Evolutionary conservation across 2,797 vertebrate genomes (phyloP).

Genomic region (Takifugu rubripes): DNA sequence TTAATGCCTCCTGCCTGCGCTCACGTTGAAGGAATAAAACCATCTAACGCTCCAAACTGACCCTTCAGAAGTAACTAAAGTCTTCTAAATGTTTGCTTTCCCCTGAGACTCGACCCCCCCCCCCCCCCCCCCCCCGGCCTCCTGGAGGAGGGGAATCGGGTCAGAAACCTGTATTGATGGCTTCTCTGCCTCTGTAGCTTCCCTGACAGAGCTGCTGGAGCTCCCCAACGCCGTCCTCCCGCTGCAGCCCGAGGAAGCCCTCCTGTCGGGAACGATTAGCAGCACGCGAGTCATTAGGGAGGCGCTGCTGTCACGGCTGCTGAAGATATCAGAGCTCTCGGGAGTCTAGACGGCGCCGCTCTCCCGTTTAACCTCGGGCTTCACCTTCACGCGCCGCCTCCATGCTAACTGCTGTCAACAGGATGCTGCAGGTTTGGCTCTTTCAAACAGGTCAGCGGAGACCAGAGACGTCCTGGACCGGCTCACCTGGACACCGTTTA

Average conservation of each 20-base stretch:
- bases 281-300: constrained; percentile 20
- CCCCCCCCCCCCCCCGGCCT: too few relatives aligned
- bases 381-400: constrained; percentile 1
- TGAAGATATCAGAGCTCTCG: constrained; percentile 35
- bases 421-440: too few relatives aligned
- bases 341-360: constrained; percentile 21
- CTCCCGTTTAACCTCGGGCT: constrained; percentile 16
- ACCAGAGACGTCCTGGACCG: too few relatives aligned
- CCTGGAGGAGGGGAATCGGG: constrained; percentile 1
- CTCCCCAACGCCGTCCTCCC: background rate
- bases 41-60: too few relatives aligned
- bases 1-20: background rate
- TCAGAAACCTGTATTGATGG: constrained; percentile 6
- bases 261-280: constrained; percentile 56
- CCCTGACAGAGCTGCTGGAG: background rate
- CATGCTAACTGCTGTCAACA: too few relatives aligned
- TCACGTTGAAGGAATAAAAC: too few relatives aligned
- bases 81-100: too few relatives aligned
- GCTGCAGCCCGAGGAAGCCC: constrained; percentile 35
- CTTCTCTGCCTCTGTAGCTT: constrained; percentile 4
- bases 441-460: too few relatives aligned
- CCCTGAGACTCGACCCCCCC: too few relatives aligned
- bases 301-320: constrained; percentile 38
- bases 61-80: too few relatives aligned
- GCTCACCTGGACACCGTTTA: too few relatives aligned